Evolutionary conservation across 2,797 vertebrate species (phyloP).

Genomic region (Pseudochaenichthys georgianus): DNA sequence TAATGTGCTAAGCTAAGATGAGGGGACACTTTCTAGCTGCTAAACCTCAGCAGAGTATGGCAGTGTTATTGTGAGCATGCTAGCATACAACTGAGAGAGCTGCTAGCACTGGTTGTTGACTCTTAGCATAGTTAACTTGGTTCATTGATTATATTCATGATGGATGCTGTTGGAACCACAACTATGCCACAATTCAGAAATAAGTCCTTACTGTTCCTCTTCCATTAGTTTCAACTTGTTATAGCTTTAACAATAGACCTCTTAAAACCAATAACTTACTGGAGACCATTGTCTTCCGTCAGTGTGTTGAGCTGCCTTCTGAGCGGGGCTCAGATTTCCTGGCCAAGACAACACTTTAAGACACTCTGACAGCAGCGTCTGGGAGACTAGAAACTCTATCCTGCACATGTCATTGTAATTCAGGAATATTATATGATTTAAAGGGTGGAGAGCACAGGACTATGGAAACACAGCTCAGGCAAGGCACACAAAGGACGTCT

Average conservation of each 20-base stretch:
- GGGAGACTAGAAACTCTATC: slow-evolving; percentile 76
- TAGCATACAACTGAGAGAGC: neutral
- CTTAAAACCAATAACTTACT: slow-evolving; percentile 58
- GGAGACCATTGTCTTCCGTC: slow-evolving; percentile 63
- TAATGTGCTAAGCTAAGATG: neutral
- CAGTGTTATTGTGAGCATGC: neutral
- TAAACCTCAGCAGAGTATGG: neutral
- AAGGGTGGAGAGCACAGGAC: slow-evolving; percentile 71
- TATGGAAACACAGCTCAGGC: slow-evolving; percentile 69
- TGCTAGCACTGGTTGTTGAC: neutral
- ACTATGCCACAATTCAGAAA: slow-evolving; percentile 21
- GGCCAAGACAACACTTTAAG: slow-evolving; percentile 75
- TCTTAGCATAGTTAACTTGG: neutral
- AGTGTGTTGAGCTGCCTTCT: slow-evolving; percentile 57
- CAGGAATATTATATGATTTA: slow-evolving; percentile 79
- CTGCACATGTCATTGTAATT: slow-evolving; percentile 80
- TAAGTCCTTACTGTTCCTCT: slow-evolving; percentile 21
- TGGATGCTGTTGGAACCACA: slow-evolving; percentile 11
- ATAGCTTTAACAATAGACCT: slow-evolving; percentile 52
- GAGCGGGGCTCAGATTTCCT: slow-evolving; percentile 65
- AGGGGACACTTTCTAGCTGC: slow-evolving; percentile 1
- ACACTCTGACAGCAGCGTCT: slow-evolving; percentile 79
- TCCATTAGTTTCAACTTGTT: slow-evolving; percentile 34
- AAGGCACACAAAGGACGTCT: slow-evolving; percentile 77
- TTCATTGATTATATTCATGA: slow-evolving; percentile 18